phyloP scores from a whole-genome alignment of 2,888 invertebrate genomes.

The Trilocha varians region DNA sequence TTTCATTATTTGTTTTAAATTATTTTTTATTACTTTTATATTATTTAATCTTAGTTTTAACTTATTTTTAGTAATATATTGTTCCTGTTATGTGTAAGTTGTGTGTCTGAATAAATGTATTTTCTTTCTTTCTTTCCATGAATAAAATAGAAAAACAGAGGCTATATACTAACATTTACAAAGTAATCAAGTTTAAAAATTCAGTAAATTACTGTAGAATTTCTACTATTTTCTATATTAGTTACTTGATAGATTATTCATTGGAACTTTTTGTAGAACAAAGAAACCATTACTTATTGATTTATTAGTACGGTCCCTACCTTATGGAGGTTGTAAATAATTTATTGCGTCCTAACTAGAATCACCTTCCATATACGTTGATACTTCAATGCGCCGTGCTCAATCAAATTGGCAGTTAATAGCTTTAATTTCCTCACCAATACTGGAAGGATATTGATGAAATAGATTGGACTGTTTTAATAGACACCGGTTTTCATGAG shows the following conservation, averaged over 20 bases:
- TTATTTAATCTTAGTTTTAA: no score
- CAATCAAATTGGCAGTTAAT: conserved; percentile 12
- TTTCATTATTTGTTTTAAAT: no score
- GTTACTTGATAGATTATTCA: background rate
- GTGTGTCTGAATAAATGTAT: no score
- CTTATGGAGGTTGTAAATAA: background rate
- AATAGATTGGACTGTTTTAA: conserved; percentile 3
- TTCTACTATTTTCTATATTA: background rate
- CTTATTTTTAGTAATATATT: no score
- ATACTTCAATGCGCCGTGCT: background rate
- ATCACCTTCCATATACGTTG: background rate
- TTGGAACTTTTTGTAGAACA: background rate
- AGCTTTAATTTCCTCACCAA: conserved; percentile 6
- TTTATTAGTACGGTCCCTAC: background rate
- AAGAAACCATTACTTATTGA: background rate
- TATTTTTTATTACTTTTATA: no score
- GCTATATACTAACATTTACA: no score
- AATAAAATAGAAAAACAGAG: no score
- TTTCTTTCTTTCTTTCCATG: no score
- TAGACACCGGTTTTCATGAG: background rate
- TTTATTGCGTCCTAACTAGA: background rate
- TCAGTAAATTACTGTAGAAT: background rate
- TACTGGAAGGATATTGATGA: conserved; percentile 5
- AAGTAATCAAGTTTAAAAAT: background rate
- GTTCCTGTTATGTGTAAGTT: no score